These are phyloP conservation scores for Halocynthia roretzi DNA, from an alignment of 23 tunicate genomes.

Conservation along the genomic window DNA sequence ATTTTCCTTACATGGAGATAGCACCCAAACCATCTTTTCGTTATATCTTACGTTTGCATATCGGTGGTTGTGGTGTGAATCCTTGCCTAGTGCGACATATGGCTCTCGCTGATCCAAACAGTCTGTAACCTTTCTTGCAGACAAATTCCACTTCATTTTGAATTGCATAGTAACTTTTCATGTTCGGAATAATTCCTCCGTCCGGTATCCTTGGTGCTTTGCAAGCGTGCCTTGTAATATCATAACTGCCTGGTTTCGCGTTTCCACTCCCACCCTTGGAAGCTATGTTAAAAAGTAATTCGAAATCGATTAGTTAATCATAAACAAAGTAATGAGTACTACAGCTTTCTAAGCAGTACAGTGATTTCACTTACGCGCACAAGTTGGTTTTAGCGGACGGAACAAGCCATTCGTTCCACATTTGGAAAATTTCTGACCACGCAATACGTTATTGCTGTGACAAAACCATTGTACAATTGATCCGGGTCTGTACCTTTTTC, in stretches of 20 bases:
- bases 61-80: conserved; percentile 6
- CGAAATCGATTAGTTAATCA: too few species aligned
- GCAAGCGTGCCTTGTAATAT: conserved; percentile 6
- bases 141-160: conserved; percentile 10
- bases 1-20: too few species aligned
- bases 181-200: background rate
- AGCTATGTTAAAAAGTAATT: too few species aligned
- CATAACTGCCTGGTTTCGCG: conserved; percentile 20
- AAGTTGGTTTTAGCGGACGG: background rate
- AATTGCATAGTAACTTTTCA: background rate
- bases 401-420: background rate
- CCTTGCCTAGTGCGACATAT: conserved; percentile 14
- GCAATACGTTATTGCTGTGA: too few species aligned
- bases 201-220: background rate
- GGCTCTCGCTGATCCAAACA: conserved; percentile 12
- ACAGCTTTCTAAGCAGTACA: too few species aligned
- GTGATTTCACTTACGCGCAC: background rate
- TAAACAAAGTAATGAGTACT: too few species aligned
- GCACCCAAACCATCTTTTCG: too few species aligned
- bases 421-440: background rate
- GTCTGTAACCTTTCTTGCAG: background rate
- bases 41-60: conserved; percentile 16
- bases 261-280: too few species aligned
- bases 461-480: too few species aligned
- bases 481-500: too few species aligned